Conservation (phyloP, 2,797 vertebrate genomes). For the Cheirogaleus major region DNA sequence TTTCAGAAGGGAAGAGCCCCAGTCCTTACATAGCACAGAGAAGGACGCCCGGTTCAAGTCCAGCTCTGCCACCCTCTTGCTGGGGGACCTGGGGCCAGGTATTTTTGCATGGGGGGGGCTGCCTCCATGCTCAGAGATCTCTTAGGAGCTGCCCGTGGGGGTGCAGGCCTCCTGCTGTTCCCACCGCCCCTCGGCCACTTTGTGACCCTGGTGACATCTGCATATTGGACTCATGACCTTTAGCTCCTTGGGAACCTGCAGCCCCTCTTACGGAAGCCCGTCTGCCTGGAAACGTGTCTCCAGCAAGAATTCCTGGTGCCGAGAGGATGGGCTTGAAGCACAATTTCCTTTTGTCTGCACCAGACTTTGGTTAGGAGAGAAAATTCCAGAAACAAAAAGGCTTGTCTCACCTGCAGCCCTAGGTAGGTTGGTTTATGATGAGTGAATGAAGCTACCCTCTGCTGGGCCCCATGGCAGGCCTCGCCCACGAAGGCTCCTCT, state of each 20-base stretch:
- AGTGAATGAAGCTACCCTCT: too few species aligned
- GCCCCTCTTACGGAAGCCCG: not conserved
- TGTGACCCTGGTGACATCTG: not conserved
- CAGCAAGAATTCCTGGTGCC: accelerated
- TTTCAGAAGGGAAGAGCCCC: not conserved
- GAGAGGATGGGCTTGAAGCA: accelerated
- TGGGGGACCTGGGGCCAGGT: accelerated
- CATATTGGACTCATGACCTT: accelerated
- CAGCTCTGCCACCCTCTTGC: not conserved
- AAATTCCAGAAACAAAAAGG: not conserved
- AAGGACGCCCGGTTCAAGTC: accelerated
- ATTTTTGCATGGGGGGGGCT: too few species aligned
- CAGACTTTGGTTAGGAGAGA: not conserved
- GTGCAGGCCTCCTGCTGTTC: accelerated
- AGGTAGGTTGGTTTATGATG: accelerated
- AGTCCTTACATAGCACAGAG: not conserved
- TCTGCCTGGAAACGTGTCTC: not conserved
- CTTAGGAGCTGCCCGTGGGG: not conserved
- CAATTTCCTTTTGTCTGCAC: not conserved
- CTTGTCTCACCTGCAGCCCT: not conserved
- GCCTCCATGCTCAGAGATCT: not conserved
- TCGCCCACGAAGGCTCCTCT: accelerated
- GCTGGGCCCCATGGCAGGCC: accelerated
- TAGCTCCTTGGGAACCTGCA: not conserved
- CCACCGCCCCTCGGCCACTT: too few species aligned